phyloP scores from a whole-genome alignment of 2,888 invertebrate species.

The Andrena bucephala region DNA sequence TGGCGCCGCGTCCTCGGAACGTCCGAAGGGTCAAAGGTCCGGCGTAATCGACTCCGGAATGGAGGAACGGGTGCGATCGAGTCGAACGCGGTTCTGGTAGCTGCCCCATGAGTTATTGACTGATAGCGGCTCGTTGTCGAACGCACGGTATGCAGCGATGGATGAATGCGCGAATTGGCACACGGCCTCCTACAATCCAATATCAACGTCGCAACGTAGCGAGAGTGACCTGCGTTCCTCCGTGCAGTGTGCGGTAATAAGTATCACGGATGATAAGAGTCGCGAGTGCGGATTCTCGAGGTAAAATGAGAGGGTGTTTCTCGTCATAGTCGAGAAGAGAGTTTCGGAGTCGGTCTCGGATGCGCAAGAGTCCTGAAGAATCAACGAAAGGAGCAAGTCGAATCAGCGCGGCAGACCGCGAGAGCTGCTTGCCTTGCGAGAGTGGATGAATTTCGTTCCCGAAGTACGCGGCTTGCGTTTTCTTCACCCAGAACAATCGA shows the following conservation, averaged over 20 bases:
- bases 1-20: slow-evolving; percentile 1
- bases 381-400: background rate
- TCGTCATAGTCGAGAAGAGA: background rate
- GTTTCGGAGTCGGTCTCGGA: background rate
- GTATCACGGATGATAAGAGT: too few species aligned
- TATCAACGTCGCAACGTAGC: too few species aligned
- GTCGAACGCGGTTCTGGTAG: slow-evolving; percentile 31
- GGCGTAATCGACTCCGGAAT: too few species aligned
- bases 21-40: slow-evolving; percentile 7
- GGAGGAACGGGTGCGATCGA: background rate
- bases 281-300: too few species aligned
- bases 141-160: background rate
- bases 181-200: too few species aligned
- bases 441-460: background rate
- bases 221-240: too few species aligned
- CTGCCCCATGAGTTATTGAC: slow-evolving; percentile 30
- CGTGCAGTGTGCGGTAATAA: too few species aligned
- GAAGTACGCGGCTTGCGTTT: background rate
- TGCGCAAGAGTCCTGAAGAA: background rate
- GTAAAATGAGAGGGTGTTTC: slow-evolving; percentile 1
- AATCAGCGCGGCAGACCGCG: background rate
- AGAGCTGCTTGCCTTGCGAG: background rate
- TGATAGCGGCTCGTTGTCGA: background rate
- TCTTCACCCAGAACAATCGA: background rate
- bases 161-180: too few species aligned